Percentiles rank a stretch among this genome's conserved stretches.
These are phyloP conservation scores for Parauchenoglanis ngamensis DNA, from an alignment of 2,797 vertebrate genomes.

Conservation along the genomic window DNA sequence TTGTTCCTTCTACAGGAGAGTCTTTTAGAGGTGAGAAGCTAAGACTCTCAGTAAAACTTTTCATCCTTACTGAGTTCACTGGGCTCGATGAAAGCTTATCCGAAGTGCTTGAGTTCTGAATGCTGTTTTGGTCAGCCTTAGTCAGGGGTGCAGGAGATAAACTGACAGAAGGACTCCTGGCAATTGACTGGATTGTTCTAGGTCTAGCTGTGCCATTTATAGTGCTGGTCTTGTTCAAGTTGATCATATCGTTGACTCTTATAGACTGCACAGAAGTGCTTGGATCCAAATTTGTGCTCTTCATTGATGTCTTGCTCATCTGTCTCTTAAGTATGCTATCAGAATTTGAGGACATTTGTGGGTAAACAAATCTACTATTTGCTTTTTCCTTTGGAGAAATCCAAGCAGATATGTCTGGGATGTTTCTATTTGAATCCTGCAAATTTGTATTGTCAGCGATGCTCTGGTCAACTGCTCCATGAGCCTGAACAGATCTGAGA, in stretches of 20 bases:
- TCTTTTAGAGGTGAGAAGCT: constrained; percentile 57
- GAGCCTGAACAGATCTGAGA: neutral
- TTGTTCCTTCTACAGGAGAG: constrained; percentile 51
- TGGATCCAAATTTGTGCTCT: neutral
- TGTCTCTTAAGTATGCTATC: neutral
- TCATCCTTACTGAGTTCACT: constrained; percentile 41
- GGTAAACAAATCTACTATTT: constrained; percentile 24
- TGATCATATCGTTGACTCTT: constrained; percentile 10
- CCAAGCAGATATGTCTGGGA: neutral
- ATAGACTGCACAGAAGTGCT: neutral
- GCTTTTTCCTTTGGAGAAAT: constrained; percentile 31
- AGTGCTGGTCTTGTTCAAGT: constrained; percentile 8
- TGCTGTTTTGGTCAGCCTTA: neutral
- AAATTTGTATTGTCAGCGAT: neutral
- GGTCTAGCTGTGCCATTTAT: constrained; percentile 12
- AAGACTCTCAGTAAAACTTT: constrained; percentile 55
- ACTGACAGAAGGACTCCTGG: neutral
- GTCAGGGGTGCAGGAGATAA: neutral
- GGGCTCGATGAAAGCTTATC: constrained; percentile 3
- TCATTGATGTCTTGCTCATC: neutral
- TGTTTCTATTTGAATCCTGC: constrained; percentile 13
- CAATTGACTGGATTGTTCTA: neutral
- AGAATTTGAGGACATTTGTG: constrained; percentile 20
- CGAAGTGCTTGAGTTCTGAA: neutral
- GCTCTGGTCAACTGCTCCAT: constrained; percentile 1